Percentiles rank a stretch among this genome's conserved stretches.
Evolutionary conservation across 2,113 vertebrate species (phyloP).

Genomic region (Sminthopsis crassicaudata): DNA sequence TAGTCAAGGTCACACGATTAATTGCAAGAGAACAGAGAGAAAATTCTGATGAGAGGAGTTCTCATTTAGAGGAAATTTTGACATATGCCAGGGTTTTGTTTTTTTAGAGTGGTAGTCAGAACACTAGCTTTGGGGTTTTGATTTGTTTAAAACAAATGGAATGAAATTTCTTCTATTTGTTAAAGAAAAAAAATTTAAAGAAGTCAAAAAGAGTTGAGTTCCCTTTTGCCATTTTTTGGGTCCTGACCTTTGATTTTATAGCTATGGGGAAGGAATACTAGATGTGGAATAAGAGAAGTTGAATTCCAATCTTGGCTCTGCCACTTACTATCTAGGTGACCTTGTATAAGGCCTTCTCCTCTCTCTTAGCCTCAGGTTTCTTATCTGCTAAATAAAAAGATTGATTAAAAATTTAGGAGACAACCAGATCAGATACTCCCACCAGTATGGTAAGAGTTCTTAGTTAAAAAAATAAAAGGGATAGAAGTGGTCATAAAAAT

Average conservation of each 20-base stretch:
- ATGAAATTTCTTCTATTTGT: background rate
- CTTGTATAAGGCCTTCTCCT: background rate
- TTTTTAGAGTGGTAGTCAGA: background rate
- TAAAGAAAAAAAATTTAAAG: background rate
- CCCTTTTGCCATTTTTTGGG: background rate
- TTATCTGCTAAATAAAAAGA: background rate
- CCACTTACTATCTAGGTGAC: background rate
- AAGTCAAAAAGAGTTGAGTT: background rate
- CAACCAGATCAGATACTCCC: background rate
- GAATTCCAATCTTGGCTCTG: background rate
- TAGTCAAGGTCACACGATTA: constrained; percentile 47
- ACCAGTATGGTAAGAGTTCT: background rate
- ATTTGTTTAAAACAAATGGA: background rate
- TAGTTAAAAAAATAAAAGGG: background rate
- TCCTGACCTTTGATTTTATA: background rate
- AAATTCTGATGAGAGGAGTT: background rate
- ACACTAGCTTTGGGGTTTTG: background rate
- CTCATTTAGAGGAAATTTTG: constrained; percentile 28
- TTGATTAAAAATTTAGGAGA: background rate
- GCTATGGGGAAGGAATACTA: background rate
- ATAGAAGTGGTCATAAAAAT: background rate
- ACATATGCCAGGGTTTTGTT: background rate
- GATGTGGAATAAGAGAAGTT: background rate
- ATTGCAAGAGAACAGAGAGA: background rate
- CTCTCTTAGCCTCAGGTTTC: background rate